phyloP scores from a whole-genome alignment of 2,113 vertebrate species.

The Pseudois nayaur region DNA sequence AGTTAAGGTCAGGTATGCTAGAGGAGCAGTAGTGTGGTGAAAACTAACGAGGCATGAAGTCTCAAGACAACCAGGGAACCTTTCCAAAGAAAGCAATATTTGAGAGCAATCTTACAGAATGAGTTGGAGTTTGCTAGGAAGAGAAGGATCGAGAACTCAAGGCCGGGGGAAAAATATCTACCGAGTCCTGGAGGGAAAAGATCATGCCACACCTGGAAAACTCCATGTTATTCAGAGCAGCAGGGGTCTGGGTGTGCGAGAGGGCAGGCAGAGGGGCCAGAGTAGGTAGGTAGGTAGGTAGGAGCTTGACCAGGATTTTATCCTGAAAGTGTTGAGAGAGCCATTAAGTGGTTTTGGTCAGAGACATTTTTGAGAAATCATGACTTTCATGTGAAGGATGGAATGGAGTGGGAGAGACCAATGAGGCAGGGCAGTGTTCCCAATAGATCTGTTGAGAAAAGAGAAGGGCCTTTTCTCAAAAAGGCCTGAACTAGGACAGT shows the following conservation, averaged over 20 bases:
- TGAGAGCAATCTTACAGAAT: not conserved
- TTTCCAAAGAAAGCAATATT: not conserved
- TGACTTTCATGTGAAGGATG: not conserved
- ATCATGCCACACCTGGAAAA: not conserved
- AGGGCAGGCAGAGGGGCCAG: not conserved
- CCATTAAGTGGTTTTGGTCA: not conserved
- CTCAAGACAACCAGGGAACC: not conserved
- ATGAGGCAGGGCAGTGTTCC: not conserved
- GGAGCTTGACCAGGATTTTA: not conserved
- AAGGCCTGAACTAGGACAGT: not conserved
- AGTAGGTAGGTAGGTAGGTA: not conserved
- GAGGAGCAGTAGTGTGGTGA: no score
- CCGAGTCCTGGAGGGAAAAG: not conserved
- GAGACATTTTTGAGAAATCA: not conserved
- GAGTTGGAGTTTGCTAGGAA: not conserved
- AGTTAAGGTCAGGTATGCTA: not conserved
- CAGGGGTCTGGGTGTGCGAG: fast-evolving
- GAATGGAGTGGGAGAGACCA: not conserved
- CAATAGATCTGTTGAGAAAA: not conserved
- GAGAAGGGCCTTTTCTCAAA: not conserved
- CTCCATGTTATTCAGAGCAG: not conserved
- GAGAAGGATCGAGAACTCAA: not conserved
- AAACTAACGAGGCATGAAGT: not conserved
- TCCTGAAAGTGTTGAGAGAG: not conserved
- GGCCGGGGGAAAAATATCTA: not conserved